These are phyloP conservation scores for Zootoca vivipara DNA, from an alignment of 2,113 vertebrate genomes.

Conservation along the genomic window DNA sequence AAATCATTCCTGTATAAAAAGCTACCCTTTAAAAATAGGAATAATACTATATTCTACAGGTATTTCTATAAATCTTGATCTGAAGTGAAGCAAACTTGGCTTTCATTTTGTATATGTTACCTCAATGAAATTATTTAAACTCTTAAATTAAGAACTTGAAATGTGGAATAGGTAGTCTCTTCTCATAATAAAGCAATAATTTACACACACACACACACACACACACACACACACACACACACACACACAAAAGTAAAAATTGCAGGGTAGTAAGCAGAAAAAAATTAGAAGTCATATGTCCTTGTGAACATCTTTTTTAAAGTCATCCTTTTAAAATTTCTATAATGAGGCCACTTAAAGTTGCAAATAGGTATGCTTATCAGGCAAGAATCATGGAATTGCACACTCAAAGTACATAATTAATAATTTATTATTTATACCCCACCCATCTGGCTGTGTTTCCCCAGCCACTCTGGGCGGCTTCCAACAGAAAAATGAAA, in stretches of 20 bases:
- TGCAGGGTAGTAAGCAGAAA: neutral
- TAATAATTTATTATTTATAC: too few species aligned
- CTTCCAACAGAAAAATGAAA: too few species aligned
- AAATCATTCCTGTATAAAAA: neutral
- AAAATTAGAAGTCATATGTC: neutral
- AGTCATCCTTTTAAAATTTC: neutral
- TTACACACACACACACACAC: neutral
- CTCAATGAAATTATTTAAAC: neutral
- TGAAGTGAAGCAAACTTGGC: neutral
- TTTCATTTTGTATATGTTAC: neutral
- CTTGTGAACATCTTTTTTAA: neutral
- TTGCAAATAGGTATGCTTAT: neutral
- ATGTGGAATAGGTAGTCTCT: neutral
- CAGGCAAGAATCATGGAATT: neutral
- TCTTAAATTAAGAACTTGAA: neutral
- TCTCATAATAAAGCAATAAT: neutral
- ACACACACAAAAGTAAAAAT: neutral
- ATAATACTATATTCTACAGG: neutral
- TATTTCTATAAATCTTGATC: neutral
- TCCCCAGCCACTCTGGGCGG: too few species aligned
- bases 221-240: too few species aligned
- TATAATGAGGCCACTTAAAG: neutral
- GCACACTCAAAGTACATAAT: too few species aligned
- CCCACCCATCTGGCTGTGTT: too few species aligned
- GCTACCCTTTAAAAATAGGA: neutral